A percentile compares a stretch with the other conserved stretches of the same genome.
Conservation (phyloP, 2,888 invertebrate genomes). For the Arenicola marina region DNA sequence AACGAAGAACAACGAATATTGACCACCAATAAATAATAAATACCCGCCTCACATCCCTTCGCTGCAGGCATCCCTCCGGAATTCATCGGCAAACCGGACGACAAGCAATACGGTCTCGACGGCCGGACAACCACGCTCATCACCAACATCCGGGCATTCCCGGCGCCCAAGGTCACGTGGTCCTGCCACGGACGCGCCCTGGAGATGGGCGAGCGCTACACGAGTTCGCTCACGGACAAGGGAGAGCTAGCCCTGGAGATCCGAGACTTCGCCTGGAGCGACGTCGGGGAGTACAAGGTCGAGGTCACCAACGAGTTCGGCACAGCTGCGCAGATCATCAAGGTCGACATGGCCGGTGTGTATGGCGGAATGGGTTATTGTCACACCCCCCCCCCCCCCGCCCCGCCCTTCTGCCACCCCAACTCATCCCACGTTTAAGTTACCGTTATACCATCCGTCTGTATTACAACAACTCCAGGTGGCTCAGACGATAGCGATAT, state of each 20-base stretch:
- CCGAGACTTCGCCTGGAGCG: constrained; percentile 67
- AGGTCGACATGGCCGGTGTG: constrained; percentile 76
- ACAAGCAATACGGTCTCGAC: constrained; percentile 88
- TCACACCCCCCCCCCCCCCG: too few relatives aligned
- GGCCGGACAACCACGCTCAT: constrained; percentile 87
- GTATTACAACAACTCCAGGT: too few relatives aligned
- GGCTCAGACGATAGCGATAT: too few relatives aligned
- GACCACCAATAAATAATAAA: too few relatives aligned
- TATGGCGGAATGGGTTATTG: too few relatives aligned
- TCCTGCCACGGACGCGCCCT: constrained; percentile 66
- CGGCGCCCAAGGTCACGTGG: constrained; percentile 90
- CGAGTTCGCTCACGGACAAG: constrained; percentile 66
- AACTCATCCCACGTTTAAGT: too few relatives aligned
- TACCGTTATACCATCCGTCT: too few relatives aligned
- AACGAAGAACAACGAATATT: too few relatives aligned
- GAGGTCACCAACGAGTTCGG: constrained; percentile 94
- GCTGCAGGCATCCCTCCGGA: constrained; percentile 30
- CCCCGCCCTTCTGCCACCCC: too few relatives aligned
- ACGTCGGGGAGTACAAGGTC: constrained; percentile 93
- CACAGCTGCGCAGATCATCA: constrained; percentile 83
- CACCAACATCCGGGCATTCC: constrained; percentile 95
- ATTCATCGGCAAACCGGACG: constrained; percentile 74
- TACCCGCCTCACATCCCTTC: too few relatives aligned
- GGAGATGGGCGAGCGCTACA: constrained; percentile 34
- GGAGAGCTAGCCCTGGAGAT: constrained; percentile 59